phyloP scores from a whole-genome alignment of 1,140 invertebrate species.

The Asobara japonica region DNA sequence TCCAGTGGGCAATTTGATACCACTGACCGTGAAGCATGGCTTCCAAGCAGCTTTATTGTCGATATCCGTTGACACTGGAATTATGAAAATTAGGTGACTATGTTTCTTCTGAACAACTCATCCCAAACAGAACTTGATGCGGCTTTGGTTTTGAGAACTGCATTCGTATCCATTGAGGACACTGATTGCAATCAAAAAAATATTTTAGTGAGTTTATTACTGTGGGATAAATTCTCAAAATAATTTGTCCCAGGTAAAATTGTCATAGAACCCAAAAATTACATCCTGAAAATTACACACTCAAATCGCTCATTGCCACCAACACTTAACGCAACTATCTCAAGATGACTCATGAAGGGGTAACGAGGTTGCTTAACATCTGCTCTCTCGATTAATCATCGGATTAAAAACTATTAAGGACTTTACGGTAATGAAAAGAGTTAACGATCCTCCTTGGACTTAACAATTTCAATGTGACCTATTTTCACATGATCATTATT shows the following conservation, averaged over 20 bases:
- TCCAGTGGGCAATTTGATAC: conserved; percentile 91
- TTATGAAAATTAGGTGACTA: conserved; percentile 20
- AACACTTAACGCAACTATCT: background rate
- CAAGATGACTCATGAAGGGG: background rate
- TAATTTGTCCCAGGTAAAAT: too few relatives aligned
- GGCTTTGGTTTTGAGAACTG: too few relatives aligned
- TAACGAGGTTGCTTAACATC: background rate
- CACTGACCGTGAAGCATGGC: conserved; percentile 90
- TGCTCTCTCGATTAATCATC: background rate
- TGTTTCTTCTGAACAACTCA: too few relatives aligned
- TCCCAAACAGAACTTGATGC: too few relatives aligned
- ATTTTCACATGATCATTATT: background rate
- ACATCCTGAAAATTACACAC: too few relatives aligned
- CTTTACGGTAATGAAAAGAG: background rate
- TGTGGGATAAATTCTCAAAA: too few relatives aligned
- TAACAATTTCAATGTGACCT: background rate
- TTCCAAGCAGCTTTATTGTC: conserved; percentile 94
- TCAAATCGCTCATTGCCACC: background rate
- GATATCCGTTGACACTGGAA: conserved; percentile 87
- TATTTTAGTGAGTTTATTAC: too few relatives aligned
- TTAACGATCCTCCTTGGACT: background rate
- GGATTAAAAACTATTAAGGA: background rate
- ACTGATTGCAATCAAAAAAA: too few relatives aligned
- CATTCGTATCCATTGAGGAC: too few relatives aligned
- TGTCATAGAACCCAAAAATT: too few relatives aligned